Base-by-base conservation (phyloP, 2,888 invertebrate genomes). In the Ormyrus nitidulus region DNA sequence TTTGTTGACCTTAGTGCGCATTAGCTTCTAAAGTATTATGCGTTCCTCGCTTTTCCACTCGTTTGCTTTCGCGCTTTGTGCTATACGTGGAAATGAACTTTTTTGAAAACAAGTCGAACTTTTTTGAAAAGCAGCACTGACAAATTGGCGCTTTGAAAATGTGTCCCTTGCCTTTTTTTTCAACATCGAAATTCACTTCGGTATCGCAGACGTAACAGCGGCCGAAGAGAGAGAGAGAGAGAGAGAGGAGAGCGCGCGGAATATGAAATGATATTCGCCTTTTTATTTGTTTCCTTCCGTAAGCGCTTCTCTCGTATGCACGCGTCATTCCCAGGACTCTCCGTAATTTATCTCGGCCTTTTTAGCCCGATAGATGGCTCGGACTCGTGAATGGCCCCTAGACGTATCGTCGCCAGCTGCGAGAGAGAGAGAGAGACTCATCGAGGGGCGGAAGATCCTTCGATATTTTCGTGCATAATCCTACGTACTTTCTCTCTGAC, bases 371-470 rank as follows among this genome's bases (percentile, higher is more conserved):
- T 6, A 8, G 44, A 64, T 48, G 8, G 70, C 49, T 48, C 49
- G 34, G 13, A 46, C n/a, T 46, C 9, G n/a, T 56, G 54, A 54
- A 44, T 44, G 48, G 46, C 46, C 65, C 34, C 62, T 46, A 79
- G 62, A 75, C 61, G 48, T 77, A 81, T 82, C 76, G 59, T 70
- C 78, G 56, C 71, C 48, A 78, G 48, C 66, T 53, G 68, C 46
- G 73, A 9, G n/a, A 11, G 44, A 1, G 48, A 34, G 19, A 19
- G 34, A 34, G 34, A 34, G 34, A 34, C 34, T 34, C 34, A 4
- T 2, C 34, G 34, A 34, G 34, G 34, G 34, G 34, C 34, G 34
- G 34, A 34, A 51, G 13, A 75, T 66, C 13, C 78, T 66, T 70
- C 66, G 44, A 78, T 78, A 77, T 58, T 64, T 76, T 64, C n/a